Base-by-base conservation (phyloP, 2,113 vertebrate species). In the Penelope pileata region DNA sequence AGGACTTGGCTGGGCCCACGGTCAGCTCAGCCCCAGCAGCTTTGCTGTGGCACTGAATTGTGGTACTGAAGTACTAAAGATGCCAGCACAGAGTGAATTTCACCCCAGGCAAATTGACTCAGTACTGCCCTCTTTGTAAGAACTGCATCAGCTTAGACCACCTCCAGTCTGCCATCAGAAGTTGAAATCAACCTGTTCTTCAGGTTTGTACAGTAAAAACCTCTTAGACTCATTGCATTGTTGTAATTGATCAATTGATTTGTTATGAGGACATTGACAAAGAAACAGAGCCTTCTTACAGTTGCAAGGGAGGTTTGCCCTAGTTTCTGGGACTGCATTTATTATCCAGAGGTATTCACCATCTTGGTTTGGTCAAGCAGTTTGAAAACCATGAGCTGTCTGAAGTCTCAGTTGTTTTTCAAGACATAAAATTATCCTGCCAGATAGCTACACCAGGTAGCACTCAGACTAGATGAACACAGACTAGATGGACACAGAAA, bases 1-100 rank as follows among this genome's bases (percentile, higher is more conserved):
- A 22, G 42, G 45, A 53, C 34, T 67, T 50, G 56, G 29, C 30
- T 6, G 2, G 59, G 29, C 22, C 40, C 2, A 0, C 6, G n/a
- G 29, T 45, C 68, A 84, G 59, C 60, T 81, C 64, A 92, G 48
- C 29, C 34, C 24, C 5, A 1, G 34, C 7, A 83, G n/a, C 45
- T 90, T 86, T 10, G 1, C n/a, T 63, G 30, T 18, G 32, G 27
- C 43, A 66, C 12, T 53, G 6, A n/a, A 26, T 6, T 54, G 18
- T 38, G 68, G 18, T 58, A 70, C 24, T 12, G 27, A 51, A 86
- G 29, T 15, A 63, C 34, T 62, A 53, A 70, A 64, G 45, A 81
- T 38, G 27, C 12, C 42, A 59, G 18, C 47, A 69, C 14, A 43
- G 36, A 87, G 32, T 9, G 1, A 70, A 68, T 69, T 90, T 85